Evolutionary conservation across 2,888 invertebrate species (phyloP).

Genomic region (Gasteruption jaculator): DNA sequence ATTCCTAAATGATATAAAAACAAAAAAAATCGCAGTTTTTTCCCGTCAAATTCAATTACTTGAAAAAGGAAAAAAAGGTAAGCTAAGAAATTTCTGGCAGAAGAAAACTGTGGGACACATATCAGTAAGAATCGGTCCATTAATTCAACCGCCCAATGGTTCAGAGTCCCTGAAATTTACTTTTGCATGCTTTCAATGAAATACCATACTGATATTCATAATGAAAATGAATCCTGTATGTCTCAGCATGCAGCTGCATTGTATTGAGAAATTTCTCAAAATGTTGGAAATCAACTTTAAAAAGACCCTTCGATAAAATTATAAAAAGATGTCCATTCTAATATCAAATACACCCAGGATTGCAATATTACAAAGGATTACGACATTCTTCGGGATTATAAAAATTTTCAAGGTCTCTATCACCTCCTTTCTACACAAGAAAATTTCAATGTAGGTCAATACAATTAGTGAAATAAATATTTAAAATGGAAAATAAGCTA

Average conservation of each 20-base stretch:
- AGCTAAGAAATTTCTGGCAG: not conserved
- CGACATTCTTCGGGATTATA: too few species aligned
- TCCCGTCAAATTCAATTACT: not conserved
- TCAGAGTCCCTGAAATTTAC: slow-evolving; percentile 33
- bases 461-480: too few species aligned
- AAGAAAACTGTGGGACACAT: slow-evolving; percentile 31
- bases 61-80: not conserved
- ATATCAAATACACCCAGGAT: too few species aligned
- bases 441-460: too few species aligned
- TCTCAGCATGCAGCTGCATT: slow-evolving; percentile 22
- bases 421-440: too few species aligned
- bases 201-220: slow-evolving; percentile 23
- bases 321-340: too few species aligned
- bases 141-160: slow-evolving; percentile 36
- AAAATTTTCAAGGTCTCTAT: too few species aligned
- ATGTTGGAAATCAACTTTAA: too few species aligned
- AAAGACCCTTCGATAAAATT: too few species aligned
- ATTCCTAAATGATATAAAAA: not conserved
- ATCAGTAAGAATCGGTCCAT: slow-evolving; percentile 37
- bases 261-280: not conserved
- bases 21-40: not conserved
- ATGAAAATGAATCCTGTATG: slow-evolving; percentile 20
- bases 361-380: too few species aligned
- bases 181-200: slow-evolving; percentile 29
- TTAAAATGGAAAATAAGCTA: too few species aligned